A percentile compares a stretch with the other conserved stretches of the same genome.
These are phyloP conservation scores for Chamaetylas fuelleborni DNA, from an alignment of 2,113 vertebrate species.

Conservation along the genomic window DNA sequence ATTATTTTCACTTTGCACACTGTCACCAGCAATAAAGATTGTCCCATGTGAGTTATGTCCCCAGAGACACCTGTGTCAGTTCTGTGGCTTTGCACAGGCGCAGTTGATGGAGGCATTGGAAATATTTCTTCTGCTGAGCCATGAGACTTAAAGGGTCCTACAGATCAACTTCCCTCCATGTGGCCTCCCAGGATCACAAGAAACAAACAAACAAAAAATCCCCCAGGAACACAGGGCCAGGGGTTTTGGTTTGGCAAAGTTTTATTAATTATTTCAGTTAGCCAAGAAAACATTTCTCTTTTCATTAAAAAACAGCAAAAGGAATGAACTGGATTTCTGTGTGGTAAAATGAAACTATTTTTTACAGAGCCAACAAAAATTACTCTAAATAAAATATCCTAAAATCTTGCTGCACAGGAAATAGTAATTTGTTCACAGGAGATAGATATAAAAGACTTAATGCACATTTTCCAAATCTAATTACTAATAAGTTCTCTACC, in stretches of 20 bases:
- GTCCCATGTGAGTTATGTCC: background rate
- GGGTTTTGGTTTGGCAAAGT: background rate
- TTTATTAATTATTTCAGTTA: background rate
- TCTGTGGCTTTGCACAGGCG: background rate
- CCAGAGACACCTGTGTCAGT: background rate
- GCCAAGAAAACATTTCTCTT: background rate
- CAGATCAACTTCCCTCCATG: background rate
- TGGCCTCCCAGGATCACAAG: background rate
- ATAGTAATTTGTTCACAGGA: background rate
- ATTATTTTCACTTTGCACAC: background rate
- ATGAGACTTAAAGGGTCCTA: background rate
- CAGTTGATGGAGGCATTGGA: background rate
- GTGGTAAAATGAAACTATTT: background rate
- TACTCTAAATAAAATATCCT: background rate
- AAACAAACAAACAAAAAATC: background rate
- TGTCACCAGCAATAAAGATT: background rate
- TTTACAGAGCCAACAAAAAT: background rate
- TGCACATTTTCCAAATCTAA: background rate
- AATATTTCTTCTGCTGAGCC: background rate
- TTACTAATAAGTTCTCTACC: background rate
- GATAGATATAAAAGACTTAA: background rate
- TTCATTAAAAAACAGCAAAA: background rate
- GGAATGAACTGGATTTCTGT: background rate
- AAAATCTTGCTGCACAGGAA: background rate
- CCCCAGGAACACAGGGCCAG: background rate